Conservation (phyloP, 2,888 invertebrate species). For the Euplagia quadripunctaria region DNA sequence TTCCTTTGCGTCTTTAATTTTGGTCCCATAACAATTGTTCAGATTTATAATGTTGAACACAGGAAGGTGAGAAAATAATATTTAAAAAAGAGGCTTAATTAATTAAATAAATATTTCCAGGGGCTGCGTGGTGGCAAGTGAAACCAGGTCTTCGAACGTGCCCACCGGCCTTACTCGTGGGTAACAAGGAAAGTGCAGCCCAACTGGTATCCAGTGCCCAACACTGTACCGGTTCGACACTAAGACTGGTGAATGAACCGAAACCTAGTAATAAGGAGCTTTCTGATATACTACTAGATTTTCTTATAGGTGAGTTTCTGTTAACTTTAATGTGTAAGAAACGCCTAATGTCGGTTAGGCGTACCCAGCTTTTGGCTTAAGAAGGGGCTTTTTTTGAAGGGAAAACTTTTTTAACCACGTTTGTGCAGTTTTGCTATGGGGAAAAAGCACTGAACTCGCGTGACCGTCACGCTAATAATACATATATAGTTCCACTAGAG, state of each 20-base stretch:
- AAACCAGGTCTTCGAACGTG: constrained; percentile 54
- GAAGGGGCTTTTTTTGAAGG: no score
- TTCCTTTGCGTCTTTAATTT: no score
- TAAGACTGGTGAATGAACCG: constrained; percentile 65
- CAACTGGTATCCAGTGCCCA: constrained; percentile 78
- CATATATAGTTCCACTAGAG: no score
- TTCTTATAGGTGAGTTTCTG: constrained; percentile 66
- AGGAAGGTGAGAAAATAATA: not conserved
- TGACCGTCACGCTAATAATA: no score
- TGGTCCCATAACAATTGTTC: not conserved
- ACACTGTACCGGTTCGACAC: constrained; percentile 67
- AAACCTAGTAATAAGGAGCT: constrained; percentile 68
- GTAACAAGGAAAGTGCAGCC: constrained; percentile 65
- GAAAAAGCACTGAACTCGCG: no score
- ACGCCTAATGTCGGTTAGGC: no score
- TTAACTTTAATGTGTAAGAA: not conserved
- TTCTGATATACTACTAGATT: constrained; percentile 68
- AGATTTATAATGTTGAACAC: not conserved
- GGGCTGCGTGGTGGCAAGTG: constrained; percentile 81
- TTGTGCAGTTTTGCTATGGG: no score
- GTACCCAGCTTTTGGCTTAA: no score
- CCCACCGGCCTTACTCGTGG: constrained; percentile 71
- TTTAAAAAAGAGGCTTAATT: not conserved
- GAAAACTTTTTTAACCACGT: no score
- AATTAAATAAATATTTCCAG: constrained; percentile 47